These are phyloP conservation scores for Melanotaenia nigrans DNA, from an alignment of 2,797 vertebrate genomes.

Conservation along the genomic window DNA sequence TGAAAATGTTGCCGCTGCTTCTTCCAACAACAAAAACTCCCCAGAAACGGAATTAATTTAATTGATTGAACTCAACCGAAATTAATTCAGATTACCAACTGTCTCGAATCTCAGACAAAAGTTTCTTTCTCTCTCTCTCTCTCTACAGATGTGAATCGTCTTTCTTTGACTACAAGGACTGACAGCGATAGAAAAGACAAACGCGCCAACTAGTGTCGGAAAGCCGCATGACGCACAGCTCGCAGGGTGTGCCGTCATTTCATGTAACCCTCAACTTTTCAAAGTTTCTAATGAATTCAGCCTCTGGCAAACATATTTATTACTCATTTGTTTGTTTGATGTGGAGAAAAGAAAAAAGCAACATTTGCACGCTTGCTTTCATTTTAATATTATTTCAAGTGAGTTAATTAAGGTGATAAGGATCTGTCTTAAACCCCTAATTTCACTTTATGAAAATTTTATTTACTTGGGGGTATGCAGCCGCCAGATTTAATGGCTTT, in stretches of 20 bases:
- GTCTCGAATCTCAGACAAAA: slow-evolving; percentile 40
- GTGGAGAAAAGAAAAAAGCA: slow-evolving; percentile 29
- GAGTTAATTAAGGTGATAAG: slow-evolving; percentile 60
- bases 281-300: slow-evolving; percentile 54
- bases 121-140: slow-evolving; percentile 15
- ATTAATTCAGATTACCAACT: slow-evolving; percentile 30
- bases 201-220: slow-evolving; percentile 87
- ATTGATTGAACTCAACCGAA: background rate
- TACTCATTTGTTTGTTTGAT: slow-evolving; percentile 53
- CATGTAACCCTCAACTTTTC: slow-evolving; percentile 33
- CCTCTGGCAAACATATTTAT: slow-evolving; percentile 29
- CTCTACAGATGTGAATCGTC: slow-evolving; percentile 59
- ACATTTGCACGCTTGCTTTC: slow-evolving; percentile 41
- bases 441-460: slow-evolving; percentile 49
- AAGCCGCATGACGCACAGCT: slow-evolving; percentile 48
- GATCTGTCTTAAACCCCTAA: slow-evolving; percentile 56
- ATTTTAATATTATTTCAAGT: slow-evolving; percentile 33
- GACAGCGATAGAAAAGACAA: slow-evolving; percentile 80
- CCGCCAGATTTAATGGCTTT: slow-evolving; percentile 31
- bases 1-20: background rate
- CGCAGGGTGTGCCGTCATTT: slow-evolving; percentile 63
- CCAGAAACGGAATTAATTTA: background rate
- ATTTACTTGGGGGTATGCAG: slow-evolving; percentile 41
- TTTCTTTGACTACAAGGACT: slow-evolving; percentile 39
- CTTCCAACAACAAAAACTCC: background rate